Percentiles rank a stretch among this genome's conserved stretches.
Conservation (phyloP, 1,140 invertebrate genomes). For the Solen grandis region DNA sequence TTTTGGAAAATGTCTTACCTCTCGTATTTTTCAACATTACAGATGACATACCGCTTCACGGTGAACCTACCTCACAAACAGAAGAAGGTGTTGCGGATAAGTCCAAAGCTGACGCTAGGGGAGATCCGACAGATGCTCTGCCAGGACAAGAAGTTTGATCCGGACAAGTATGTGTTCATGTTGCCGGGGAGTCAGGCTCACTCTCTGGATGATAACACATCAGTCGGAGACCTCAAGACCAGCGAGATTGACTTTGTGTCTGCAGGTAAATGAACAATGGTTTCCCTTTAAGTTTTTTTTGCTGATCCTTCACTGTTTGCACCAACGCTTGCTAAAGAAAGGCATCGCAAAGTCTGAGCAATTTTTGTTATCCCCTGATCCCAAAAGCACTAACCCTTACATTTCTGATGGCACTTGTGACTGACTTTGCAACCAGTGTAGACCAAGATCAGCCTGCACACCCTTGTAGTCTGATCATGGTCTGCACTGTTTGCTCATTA, state of each 20-base stretch:
- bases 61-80: conserved; percentile 93
- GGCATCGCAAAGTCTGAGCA: too few species aligned
- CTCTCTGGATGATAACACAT: conserved; percentile 63
- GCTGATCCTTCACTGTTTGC: too few species aligned
- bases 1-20: too few species aligned
- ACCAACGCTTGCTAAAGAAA: too few species aligned
- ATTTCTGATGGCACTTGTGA: too few species aligned
- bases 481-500: too few species aligned
- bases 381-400: too few species aligned
- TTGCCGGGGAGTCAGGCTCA: conserved; percentile 86
- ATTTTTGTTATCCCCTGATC: too few species aligned
- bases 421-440: too few species aligned
- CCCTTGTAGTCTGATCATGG: too few species aligned
- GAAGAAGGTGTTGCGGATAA: conserved; percentile 88
- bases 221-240: conserved; percentile 65
- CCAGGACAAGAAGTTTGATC: conserved; percentile 90
- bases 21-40: conserved; percentile 56
- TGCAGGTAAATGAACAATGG: conserved; percentile 59
- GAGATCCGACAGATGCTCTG: conserved; percentile 89
- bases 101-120: conserved; percentile 85
- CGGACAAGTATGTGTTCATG: conserved; percentile 88
- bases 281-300: too few species aligned
- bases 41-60: conserved; percentile 88
- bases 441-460: too few species aligned
- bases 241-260: conserved; percentile 74